A percentile compares a stretch with the other conserved stretches of the same genome.
phyloP scores from a whole-genome alignment of 1,140 invertebrate genomes.

The Calephelis nemesis region DNA sequence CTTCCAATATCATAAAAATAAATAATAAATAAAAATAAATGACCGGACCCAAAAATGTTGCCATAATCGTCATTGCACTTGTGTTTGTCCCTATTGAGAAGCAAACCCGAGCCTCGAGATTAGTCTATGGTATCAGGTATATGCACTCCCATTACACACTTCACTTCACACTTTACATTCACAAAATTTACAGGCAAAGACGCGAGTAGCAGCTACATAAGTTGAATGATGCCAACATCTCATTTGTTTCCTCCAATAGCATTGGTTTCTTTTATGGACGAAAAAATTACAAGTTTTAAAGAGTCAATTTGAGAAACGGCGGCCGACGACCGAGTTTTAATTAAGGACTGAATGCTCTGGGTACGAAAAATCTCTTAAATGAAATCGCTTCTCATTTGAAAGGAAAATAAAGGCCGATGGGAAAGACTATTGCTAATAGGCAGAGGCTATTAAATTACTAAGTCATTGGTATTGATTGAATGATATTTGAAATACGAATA shows the following conservation, averaged over 20 bases:
- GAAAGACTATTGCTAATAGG: constrained; percentile 15
- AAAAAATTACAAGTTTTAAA: constrained; percentile 16
- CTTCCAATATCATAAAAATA: too few species aligned
- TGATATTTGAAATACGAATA: neutral
- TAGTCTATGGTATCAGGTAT: too few species aligned
- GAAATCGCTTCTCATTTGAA: constrained; percentile 16
- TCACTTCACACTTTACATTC: too few species aligned
- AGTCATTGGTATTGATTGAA: constrained; percentile 2
- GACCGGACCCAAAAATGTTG: too few species aligned
- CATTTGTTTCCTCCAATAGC: neutral
- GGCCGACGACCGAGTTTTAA: constrained; percentile 18
- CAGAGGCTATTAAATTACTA: neutral
- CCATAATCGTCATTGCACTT: too few species aligned
- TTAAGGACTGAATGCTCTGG: constrained; percentile 18
- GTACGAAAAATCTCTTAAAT: constrained; percentile 11
- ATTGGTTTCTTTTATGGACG: neutral
- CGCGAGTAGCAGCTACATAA: neutral
- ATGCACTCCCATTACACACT: too few species aligned
- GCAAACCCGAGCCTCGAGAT: too few species aligned
- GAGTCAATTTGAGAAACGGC: constrained; percentile 13
- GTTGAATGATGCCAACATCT: neutral
- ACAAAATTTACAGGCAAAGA: too few species aligned
- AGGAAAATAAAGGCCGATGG: constrained; percentile 14
- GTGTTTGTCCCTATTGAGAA: too few species aligned
- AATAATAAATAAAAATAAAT: too few species aligned